Conservation (phyloP, 2,113 vertebrate genomes). For the Boulengerochromis microlepis region DNA sequence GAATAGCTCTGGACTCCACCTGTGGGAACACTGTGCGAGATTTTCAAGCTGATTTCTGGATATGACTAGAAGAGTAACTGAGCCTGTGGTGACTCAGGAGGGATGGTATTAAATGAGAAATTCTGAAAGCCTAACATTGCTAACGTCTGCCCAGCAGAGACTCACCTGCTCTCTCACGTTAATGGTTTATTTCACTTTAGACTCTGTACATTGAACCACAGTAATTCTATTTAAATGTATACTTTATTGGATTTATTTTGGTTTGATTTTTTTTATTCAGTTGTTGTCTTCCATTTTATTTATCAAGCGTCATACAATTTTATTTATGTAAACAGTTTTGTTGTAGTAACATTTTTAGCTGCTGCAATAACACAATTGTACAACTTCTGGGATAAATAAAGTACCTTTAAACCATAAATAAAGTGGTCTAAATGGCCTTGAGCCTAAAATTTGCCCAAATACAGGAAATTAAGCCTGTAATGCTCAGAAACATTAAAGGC, state of each 20-base stretch:
- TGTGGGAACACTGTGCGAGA: rapidly evolving
- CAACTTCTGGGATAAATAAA: neutral
- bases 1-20: neutral
- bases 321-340: neutral
- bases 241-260: neutral
- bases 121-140: neutral
- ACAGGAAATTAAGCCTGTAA: neutral
- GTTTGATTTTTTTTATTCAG: neutral
- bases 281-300: neutral
- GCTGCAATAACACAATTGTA: neutral
- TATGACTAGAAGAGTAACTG: neutral
- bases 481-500: neutral
- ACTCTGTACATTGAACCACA: neutral
- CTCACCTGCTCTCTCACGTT: neutral
- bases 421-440: neutral
- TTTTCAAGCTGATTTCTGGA: neutral
- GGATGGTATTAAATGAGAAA: neutral
- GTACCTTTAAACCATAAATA: neutral
- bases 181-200: neutral
- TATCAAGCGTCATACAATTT: rapidly evolving
- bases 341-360: neutral
- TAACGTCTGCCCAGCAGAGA: neutral
- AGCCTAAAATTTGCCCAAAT: neutral
- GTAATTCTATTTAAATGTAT: neutral
- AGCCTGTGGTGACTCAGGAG: rapidly evolving